Evolutionary conservation across 2,113 vertebrate genomes (phyloP).

Genomic region (Cryptoleucopteryx plumbea): DNA sequence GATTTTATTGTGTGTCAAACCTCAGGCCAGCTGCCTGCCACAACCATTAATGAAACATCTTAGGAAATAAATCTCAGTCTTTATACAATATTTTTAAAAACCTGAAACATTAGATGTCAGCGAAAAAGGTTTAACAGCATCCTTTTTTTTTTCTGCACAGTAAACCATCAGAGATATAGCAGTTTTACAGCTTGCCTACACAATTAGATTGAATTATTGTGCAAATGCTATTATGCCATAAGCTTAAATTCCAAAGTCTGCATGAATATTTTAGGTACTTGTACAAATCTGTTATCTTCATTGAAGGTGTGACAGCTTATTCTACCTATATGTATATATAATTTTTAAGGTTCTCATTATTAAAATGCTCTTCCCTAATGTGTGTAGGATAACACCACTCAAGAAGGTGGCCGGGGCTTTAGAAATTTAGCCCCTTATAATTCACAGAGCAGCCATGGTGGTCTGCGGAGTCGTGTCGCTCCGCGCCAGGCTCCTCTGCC

Average conservation of each 20-base stretch:
- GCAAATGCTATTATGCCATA: constrained; percentile 49
- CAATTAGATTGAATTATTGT: constrained; percentile 75
- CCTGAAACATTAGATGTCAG: constrained; percentile 83
- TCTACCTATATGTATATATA: not conserved
- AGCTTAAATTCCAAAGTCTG: constrained; percentile 62
- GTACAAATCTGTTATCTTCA: constrained; percentile 62
- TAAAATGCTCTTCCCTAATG: not conserved
- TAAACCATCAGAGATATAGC: constrained; percentile 63
- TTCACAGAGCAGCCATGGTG: not conserved
- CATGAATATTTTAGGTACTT: constrained; percentile 50
- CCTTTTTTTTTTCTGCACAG: constrained; percentile 2
- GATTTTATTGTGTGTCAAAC: constrained; percentile 93
- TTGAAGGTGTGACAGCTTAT: constrained; percentile 43
- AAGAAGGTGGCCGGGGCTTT: not conserved
- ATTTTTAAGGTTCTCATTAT: constrained; percentile 16
- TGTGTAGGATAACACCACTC: not conserved
- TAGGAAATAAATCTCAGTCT: constrained; percentile 86
- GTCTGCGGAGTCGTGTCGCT: not conserved
- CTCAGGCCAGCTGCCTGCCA: constrained; percentile 81
- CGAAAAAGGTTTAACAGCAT: constrained; percentile 71
- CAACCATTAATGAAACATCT: constrained; percentile 87
- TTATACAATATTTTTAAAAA: constrained; percentile 81
- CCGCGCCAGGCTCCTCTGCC: not conserved
- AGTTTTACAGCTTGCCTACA: constrained; percentile 58
- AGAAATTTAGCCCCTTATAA: not conserved